Conservation (phyloP, 2,888 invertebrate genomes). For the Ceriagrion tenellum region DNA sequence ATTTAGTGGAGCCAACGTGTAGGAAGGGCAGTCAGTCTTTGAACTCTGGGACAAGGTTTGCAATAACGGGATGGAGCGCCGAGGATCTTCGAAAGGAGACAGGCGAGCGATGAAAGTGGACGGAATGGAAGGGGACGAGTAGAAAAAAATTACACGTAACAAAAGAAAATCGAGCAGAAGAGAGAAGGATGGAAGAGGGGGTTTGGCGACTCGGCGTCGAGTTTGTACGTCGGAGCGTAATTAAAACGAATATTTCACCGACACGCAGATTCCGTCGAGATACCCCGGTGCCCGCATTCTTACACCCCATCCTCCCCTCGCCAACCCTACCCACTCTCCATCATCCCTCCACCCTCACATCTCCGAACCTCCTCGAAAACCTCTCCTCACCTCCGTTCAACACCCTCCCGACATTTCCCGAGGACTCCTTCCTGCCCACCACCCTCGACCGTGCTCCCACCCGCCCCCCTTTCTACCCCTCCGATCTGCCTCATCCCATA, state of each 20-base stretch:
- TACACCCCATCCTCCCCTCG: background rate
- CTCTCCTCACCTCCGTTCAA: background rate
- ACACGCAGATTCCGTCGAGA: slow-evolving; percentile 47
- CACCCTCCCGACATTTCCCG: slow-evolving; percentile 22
- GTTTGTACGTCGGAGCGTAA: slow-evolving; percentile 32
- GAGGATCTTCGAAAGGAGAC: background rate
- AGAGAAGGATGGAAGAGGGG: background rate
- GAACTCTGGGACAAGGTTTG: background rate
- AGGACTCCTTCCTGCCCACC: background rate
- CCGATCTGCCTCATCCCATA: background rate
- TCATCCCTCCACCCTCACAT: too few relatives aligned
- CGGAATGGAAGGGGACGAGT: background rate
- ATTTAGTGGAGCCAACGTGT: background rate
- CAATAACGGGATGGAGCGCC: background rate
- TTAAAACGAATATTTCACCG: slow-evolving; percentile 53
- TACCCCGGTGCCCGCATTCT: slow-evolving; percentile 36
- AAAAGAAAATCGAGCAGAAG: background rate
- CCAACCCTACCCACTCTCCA: background rate
- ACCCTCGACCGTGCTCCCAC: background rate
- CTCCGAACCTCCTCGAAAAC: background rate
- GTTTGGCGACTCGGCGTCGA: background rate
- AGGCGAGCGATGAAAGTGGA: background rate
- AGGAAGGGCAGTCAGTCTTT: background rate
- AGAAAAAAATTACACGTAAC: background rate
- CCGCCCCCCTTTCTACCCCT: too few relatives aligned